These are phyloP conservation scores for Mylabris phalerata DNA, from an alignment of 1,140 invertebrate genomes.

Conservation along the genomic window DNA sequence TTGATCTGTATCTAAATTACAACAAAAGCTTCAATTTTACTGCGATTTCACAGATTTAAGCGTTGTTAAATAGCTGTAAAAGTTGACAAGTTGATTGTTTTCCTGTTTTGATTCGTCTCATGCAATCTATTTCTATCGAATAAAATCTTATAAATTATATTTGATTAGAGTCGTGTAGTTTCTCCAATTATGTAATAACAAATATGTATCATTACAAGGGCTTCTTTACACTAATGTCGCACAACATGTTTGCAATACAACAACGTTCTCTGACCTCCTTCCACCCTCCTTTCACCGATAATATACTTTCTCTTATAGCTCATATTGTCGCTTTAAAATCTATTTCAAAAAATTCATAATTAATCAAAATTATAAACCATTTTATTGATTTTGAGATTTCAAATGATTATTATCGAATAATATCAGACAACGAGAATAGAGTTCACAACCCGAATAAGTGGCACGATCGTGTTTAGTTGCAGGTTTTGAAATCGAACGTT, in stretches of 20 bases:
- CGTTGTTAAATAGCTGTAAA: too few species aligned
- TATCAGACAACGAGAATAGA: too few species aligned
- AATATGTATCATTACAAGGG: constrained; percentile 17
- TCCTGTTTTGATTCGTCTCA: background rate
- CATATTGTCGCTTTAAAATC: too few species aligned
- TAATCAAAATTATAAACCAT: background rate
- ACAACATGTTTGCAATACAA: constrained; percentile 18
- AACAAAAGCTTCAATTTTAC: too few species aligned
- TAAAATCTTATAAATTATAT: background rate
- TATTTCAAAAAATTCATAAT: too few species aligned
- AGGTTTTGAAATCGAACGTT: constrained; percentile 12
- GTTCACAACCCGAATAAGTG: background rate
- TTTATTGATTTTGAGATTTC: too few species aligned
- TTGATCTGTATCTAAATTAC: too few species aligned
- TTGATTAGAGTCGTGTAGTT: background rate
- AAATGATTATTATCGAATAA: too few species aligned
- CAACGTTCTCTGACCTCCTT: constrained; percentile 27
- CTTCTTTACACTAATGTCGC: constrained; percentile 8
- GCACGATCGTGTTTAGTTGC: constrained; percentile 1
- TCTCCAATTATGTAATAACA: constrained; percentile 12
- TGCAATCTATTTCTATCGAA: background rate
- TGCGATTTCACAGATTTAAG: too few species aligned
- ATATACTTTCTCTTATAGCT: constrained; percentile 20
- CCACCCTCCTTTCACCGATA: constrained; percentile 25
- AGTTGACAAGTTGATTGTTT: too few species aligned